phyloP scores from a whole-genome alignment of 2,113 vertebrate genomes.

The Halichoeres trimaculatus region DNA sequence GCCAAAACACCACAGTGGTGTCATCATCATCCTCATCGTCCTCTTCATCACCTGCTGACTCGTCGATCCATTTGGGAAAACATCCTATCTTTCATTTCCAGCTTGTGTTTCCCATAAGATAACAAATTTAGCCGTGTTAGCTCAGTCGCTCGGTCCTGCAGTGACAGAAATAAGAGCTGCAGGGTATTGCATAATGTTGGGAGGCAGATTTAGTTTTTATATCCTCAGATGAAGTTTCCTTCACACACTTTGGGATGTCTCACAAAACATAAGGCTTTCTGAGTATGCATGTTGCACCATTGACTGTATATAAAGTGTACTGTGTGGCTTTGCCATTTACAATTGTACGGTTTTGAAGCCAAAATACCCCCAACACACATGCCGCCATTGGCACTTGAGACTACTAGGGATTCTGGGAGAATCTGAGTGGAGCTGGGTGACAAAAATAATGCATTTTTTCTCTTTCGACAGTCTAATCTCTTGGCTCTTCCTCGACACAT shows the following conservation, averaged over 20 bases:
- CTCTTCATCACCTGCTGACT: background rate
- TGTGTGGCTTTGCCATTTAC: too few relatives aligned
- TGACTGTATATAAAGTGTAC: too few relatives aligned
- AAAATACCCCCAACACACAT: too few relatives aligned
- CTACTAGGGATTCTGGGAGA: too few relatives aligned
- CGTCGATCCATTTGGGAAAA: constrained; percentile 35
- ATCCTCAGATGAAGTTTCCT: background rate
- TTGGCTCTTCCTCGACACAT: too few relatives aligned
- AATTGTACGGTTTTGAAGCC: too few relatives aligned
- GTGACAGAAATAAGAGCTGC: constrained; percentile 38
- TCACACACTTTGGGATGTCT: background rate
- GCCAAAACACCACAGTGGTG: constrained; percentile 49
- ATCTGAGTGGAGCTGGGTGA: too few relatives aligned
- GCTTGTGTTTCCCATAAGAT: constrained; percentile 4
- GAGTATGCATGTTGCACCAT: too few relatives aligned
- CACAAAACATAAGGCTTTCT: too few relatives aligned
- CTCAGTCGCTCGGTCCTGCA: background rate
- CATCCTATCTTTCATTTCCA: background rate
- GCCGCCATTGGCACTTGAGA: too few relatives aligned
- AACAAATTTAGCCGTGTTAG: constrained; percentile 34
- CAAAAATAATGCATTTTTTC: too few relatives aligned
- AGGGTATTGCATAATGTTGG: constrained; percentile 34
- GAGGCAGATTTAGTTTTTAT: constrained; percentile 22
- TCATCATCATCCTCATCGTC: constrained; percentile 18
- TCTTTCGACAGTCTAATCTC: too few relatives aligned